A percentile compares a stretch with the other conserved stretches of the same genome.
Evolutionary conservation across 2,113 vertebrate species (phyloP).

Genomic region (Danionella cerebrum): DNA sequence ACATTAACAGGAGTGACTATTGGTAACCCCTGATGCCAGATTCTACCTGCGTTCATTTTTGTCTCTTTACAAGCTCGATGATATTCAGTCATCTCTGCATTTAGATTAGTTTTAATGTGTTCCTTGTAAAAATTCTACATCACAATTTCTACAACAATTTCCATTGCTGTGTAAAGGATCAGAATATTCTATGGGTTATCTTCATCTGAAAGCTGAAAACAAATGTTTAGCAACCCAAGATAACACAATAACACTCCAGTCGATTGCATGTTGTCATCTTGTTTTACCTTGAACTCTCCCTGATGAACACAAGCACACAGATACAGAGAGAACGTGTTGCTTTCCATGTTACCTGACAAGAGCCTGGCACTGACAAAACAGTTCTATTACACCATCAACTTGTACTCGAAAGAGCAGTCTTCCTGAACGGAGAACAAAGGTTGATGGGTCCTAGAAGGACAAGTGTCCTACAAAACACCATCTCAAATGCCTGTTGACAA

Average conservation of each 20-base stretch:
- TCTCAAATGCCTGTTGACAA: conserved; percentile 56
- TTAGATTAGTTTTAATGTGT: no score
- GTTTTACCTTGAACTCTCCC: conserved; percentile 40
- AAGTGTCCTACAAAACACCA: conserved; percentile 57
- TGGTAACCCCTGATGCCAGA: no score
- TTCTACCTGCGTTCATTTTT: no score
- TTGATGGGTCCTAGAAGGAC: conserved; percentile 60
- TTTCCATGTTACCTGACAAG: conserved; percentile 58
- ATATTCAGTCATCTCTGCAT: no score
- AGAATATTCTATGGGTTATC: conserved; percentile 28
- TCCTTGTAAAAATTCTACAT: no score
- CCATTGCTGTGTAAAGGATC: conserved; percentile 39
- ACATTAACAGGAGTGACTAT: no score
- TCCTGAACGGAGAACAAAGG: conserved; percentile 52
- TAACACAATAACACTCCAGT: conserved; percentile 39
- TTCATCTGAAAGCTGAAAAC: conserved; percentile 47
- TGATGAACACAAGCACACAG: conserved; percentile 40
- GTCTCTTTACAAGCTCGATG: no score
- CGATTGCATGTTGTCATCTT: conserved; percentile 14
- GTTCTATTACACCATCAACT: conserved; percentile 47
- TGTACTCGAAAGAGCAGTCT: conserved; percentile 61
- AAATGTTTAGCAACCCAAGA: conserved; percentile 55
- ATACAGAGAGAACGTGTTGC: conserved; percentile 40
- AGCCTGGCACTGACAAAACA: conserved; percentile 55
- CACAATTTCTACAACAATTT: no score